Percentiles rank a stretch among this genome's conserved stretches.
Evolutionary conservation across 1,140 invertebrate genomes (phyloP).

Genomic region (Brachionus plicatilis): DNA sequence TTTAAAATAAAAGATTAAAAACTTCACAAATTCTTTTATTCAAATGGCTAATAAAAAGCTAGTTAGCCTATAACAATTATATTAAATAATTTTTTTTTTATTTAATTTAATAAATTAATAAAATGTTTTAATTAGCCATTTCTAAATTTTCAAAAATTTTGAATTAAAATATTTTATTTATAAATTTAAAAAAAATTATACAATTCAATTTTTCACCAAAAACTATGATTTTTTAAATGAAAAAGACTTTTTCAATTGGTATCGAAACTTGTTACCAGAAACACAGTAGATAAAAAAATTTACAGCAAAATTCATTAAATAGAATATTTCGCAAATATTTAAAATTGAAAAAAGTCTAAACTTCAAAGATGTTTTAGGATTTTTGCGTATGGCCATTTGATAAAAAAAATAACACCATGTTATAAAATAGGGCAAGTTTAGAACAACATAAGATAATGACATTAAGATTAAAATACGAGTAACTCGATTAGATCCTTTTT

Average conservation of each 20-base stretch:
- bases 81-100: no score
- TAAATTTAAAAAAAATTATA: no score
- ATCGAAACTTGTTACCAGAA: constrained; percentile 2
- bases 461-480: constrained; percentile 9
- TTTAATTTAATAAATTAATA: no score
- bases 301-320: constrained; percentile 29
- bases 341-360: background rate
- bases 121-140: no score
- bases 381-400: background rate
- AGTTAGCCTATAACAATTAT: no score
- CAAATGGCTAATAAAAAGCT: no score
- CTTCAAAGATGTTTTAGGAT: background rate
- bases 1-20: no score
- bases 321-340: constrained; percentile 36
- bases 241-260: background rate
- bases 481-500: background rate
- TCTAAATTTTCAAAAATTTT: no score
- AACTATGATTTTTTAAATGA: background rate
- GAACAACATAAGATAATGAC: constrained; percentile 7
- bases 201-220: background rate
- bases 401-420: constrained; percentile 36
- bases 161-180: no score
- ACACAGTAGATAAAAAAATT: constrained; percentile 40
- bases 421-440: constrained; percentile 31
- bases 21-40: no score